Conservation (phyloP, 1,140 invertebrate species). For the Lordiphosa collinella region DNA sequence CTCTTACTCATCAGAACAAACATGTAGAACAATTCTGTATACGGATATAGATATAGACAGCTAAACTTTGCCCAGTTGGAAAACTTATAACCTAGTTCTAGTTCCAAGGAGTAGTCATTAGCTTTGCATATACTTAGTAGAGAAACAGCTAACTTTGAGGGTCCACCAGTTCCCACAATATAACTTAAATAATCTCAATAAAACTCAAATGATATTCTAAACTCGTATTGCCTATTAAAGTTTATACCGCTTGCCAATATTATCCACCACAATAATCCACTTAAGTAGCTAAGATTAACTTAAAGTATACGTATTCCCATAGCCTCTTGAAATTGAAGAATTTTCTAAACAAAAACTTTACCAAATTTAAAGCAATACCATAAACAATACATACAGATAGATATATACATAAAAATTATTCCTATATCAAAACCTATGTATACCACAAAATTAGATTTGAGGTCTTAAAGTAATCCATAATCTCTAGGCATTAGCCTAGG, state of each 20-base stretch:
- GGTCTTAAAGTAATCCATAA: slow-evolving; percentile 2
- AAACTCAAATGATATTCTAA: slow-evolving; percentile 22
- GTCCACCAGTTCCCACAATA: slow-evolving; percentile 27
- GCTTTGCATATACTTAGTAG: slow-evolving; percentile 4
- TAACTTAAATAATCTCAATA: slow-evolving; percentile 4
- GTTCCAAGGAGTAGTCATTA: too few species aligned
- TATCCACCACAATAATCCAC: slow-evolving; percentile 2
- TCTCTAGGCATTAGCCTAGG: slow-evolving; percentile 41
- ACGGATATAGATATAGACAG: background rate
- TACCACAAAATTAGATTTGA: slow-evolving; percentile 27
- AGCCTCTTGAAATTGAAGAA: slow-evolving; percentile 56
- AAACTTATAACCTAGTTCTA: slow-evolving; percentile 11
- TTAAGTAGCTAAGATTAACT: slow-evolving; percentile 33
- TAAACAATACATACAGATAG: slow-evolving; percentile 41
- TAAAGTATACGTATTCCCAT: slow-evolving; percentile 60
- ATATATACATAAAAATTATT: too few species aligned
- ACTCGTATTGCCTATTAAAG: slow-evolving; percentile 31
- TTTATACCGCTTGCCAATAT: slow-evolving; percentile 1
- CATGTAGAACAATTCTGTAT: slow-evolving; percentile 2
- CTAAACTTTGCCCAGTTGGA: slow-evolving; percentile 9
- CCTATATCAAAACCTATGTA: slow-evolving; percentile 2
- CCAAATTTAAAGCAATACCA: slow-evolving; percentile 52
- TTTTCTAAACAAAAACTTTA: slow-evolving; percentile 25
- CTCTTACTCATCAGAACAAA: background rate
- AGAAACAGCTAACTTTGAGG: slow-evolving; percentile 39